Conservation (phyloP, 2,888 invertebrate genomes). For the Sipunculus nudus region DNA sequence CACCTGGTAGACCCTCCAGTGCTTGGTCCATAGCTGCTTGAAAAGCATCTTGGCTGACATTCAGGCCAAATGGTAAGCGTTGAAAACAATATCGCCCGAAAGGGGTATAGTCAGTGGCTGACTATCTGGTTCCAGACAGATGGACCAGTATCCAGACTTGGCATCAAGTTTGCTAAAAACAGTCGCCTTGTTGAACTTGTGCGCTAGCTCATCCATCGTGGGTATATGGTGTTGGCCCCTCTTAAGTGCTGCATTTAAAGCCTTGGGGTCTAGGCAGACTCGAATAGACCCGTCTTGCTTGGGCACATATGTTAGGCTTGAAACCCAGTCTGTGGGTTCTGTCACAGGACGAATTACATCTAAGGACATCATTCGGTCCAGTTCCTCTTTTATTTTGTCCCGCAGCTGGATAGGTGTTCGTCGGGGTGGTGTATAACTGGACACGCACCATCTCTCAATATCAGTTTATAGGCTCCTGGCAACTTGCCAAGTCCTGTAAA, state of each 20-base stretch:
- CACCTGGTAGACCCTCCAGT: neutral
- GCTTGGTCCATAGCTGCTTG: slow-evolving; percentile 10
- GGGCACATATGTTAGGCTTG: slow-evolving; percentile 10
- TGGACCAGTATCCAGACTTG: slow-evolving; percentile 30
- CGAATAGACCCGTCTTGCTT: slow-evolving; percentile 18
- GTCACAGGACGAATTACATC: too few species aligned
- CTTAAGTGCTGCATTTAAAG: slow-evolving; percentile 19
- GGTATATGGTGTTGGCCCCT: slow-evolving; percentile 14
- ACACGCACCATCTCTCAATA: too few species aligned
- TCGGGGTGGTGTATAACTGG: too few species aligned
- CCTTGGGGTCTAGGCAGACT: slow-evolving; percentile 26
- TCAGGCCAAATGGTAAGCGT: slow-evolving; percentile 10
- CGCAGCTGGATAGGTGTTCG: too few species aligned
- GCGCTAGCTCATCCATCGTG: slow-evolving; percentile 24
- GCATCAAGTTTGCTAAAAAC: slow-evolving; percentile 28
- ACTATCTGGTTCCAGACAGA: slow-evolving; percentile 9
- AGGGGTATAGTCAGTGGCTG: slow-evolving; percentile 19
- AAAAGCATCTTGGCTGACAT: slow-evolving; percentile 9
- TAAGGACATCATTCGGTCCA: too few species aligned
- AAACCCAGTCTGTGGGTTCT: too few species aligned
- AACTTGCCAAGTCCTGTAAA: too few species aligned
- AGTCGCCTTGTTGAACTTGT: slow-evolving; percentile 18
- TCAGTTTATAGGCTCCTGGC: too few species aligned
- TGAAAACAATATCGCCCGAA: slow-evolving; percentile 2
- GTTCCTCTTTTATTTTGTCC: too few species aligned